Conservation (phyloP, 2,113 vertebrate species). For the Leptodactylus fuscus region DNA sequence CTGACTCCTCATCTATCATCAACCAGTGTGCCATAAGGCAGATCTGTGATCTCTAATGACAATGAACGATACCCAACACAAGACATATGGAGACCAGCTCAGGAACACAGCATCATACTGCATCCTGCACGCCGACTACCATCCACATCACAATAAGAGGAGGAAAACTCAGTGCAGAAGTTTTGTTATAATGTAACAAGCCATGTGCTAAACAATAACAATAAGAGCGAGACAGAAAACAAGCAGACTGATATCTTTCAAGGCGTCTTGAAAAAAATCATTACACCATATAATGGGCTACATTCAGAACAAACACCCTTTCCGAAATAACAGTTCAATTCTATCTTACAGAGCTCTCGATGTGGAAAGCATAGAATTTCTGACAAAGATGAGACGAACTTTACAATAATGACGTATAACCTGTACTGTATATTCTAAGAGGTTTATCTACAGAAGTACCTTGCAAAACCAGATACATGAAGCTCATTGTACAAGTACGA, state of each 20-base stretch:
- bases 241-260: neutral
- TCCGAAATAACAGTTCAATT: neutral
- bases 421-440: neutral
- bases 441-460: neutral
- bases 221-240: neutral
- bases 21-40: neutral
- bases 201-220: neutral
- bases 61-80: neutral
- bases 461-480: neutral
- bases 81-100: neutral
- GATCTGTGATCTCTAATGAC: neutral
- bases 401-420: neutral
- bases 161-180: neutral
- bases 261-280: neutral
- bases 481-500: neutral
- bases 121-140: neutral
- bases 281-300: neutral
- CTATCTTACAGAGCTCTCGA: neutral
- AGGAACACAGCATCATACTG: neutral
- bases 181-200: neutral
- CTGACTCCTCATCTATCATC: neutral
- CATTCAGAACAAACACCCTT: neutral
- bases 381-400: neutral
- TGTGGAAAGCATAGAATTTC: neutral
- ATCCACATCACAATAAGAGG: neutral